Base-by-base conservation (phyloP, 2,113 vertebrate species). In the Martes martes region DNA sequence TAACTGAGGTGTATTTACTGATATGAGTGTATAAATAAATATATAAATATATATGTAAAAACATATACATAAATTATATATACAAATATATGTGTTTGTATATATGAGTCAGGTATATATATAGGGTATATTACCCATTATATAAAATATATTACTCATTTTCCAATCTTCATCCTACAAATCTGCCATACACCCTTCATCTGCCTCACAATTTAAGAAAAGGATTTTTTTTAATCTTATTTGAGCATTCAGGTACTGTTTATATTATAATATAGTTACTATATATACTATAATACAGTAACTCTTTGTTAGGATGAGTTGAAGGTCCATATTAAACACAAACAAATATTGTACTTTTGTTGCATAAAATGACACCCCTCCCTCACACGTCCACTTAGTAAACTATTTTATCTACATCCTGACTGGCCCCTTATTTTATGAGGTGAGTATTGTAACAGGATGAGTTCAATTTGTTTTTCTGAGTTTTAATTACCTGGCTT, bases 361-460 rank as follows among this genome's bases (percentile, higher is more conserved):
- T 19, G 3, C 8, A 61, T 52, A 45, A 63, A 78, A n/a, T 84
- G 31, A 26, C 4, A 9, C 0, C 39, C 9, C 4, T 63, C 65
- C 24, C n/a, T 33, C 0, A n/a, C 1, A 80, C 42, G 47, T 3
- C 28, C 1, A 50, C 13, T 59, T 47, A 28, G 3, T 52, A 4
- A 86, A n/a, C 4, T 55, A 42, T 24, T 80, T 91, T 80, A 18
- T 36, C 36, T 45, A 0, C 1, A 31, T 26, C 31, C 24, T 67
- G 65, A 0, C 11, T 2, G 55, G 2, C 0, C 6, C 23, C 4
- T 45, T 61, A 23, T 52, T 74, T 65, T 28, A 39, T 36, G 57
- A 6, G 2, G 0, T n/a, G 7, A 26, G 1, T 83, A 89, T n/a
- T 73, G 0, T 73, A 73, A 82, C 16, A 33, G 0, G 10, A 65